Evolutionary conservation across 1,140 invertebrate species (phyloP).

Genomic region (Psilanteris sp.): DNA sequence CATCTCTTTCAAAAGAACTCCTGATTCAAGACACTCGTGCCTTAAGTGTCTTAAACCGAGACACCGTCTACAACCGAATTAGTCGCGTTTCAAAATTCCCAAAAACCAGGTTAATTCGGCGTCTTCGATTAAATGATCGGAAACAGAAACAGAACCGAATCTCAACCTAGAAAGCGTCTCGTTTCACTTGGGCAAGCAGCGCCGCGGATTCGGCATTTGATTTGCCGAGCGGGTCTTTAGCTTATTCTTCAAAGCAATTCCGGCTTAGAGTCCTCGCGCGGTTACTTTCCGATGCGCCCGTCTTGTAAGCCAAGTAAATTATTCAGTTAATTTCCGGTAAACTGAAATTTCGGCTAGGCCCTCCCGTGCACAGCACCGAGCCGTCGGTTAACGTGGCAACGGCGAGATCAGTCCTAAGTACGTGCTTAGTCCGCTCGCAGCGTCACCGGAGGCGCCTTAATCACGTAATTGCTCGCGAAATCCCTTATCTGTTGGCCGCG

Average conservation of each 20-base stretch:
- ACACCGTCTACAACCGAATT: too few relatives aligned
- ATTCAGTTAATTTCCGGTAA: conserved; percentile 79
- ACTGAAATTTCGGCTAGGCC: conserved; percentile 66
- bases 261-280: neutral
- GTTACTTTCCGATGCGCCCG: conserved; percentile 28
- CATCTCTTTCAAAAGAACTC: too few relatives aligned
- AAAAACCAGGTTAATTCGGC: too few relatives aligned
- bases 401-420: conserved; percentile 77
- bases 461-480: conserved; percentile 80
- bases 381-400: conserved; percentile 71
- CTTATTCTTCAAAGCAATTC: conserved; percentile 1
- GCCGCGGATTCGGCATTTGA: too few relatives aligned
- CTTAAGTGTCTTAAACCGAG: too few relatives aligned
- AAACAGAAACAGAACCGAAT: too few relatives aligned
- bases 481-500: conserved; percentile 64
- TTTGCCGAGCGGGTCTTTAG: too few relatives aligned
- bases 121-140: too few relatives aligned
- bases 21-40: too few relatives aligned
- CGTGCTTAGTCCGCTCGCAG: conserved; percentile 76
- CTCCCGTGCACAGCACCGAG: conserved; percentile 27
- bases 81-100: too few relatives aligned
- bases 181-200: too few relatives aligned
- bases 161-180: too few relatives aligned
- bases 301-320: conserved; percentile 67
- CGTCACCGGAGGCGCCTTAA: conserved; percentile 78